Evolutionary conservation across 2,113 vertebrate species (phyloP).

Genomic region (Scortum barcoo): DNA sequence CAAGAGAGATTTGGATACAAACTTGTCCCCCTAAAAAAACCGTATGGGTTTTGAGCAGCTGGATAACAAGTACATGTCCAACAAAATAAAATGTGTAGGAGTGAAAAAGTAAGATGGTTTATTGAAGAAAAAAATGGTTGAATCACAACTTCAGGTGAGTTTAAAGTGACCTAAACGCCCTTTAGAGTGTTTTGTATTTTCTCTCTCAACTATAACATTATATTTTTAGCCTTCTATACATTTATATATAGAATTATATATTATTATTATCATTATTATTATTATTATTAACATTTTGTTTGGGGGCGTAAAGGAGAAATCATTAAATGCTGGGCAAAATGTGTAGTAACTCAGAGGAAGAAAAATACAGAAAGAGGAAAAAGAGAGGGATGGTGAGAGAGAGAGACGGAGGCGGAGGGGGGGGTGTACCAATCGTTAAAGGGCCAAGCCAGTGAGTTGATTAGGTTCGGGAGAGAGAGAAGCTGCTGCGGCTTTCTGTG

Average conservation of each 20-base stretch:
- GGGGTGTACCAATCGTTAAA: conserved; percentile 70
- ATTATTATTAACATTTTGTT: background rate
- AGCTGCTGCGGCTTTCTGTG: conserved; percentile 87
- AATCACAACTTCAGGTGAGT: background rate
- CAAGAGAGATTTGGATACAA: background rate
- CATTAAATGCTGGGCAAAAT: conserved; percentile 34
- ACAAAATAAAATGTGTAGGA: background rate
- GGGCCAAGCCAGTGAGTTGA: conserved; percentile 87
- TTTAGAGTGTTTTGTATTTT: background rate
- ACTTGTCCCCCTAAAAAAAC: background rate
- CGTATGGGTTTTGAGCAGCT: background rate
- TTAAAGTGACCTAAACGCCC: background rate
- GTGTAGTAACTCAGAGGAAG: conserved; percentile 60
- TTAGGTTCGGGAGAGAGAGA: conserved; percentile 87
- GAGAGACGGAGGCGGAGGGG: conserved; percentile 33
- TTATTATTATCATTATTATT: background rate
- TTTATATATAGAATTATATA: background rate
- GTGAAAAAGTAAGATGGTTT: background rate
- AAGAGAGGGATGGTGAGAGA: conserved; percentile 15
- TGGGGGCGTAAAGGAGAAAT: background rate
- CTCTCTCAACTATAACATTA: background rate
- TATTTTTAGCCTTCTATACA: background rate
- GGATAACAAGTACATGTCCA: background rate
- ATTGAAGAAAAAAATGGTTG: background rate
- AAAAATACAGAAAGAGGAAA: conserved; percentile 12